Evolutionary conservation across 2,797 vertebrate species (phyloP), one percentile per base, ranked within the genome.

Genomic region (Lateolabrax maculatus): DNA sequence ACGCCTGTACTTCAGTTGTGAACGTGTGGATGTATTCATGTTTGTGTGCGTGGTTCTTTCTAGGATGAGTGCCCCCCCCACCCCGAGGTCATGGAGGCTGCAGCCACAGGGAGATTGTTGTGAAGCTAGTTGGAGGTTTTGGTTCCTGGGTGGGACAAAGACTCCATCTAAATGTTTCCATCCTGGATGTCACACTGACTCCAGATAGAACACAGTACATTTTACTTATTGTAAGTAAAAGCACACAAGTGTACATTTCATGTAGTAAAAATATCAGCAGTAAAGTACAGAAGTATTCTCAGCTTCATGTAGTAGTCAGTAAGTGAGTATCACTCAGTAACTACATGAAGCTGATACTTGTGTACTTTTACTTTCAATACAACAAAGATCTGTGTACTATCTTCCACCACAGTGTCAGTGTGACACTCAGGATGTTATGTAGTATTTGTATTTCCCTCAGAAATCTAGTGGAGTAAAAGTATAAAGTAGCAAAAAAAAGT

Each of bases 21-120:
- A 64, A 41, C 23, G 2, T 25, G 56, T 51, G 31, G 12, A 12
- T 21, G 27, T 16, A 29, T 37, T 34, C 8, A 41, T 27, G 61
- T 53, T 6, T 56, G 34, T 65, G 41, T 46, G 43, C 60, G 48
- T 5, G 58, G 2, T n/a, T 73, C n/a, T 25, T 27, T 52, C 49
- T 7, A 34, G 60, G 57, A n/a, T n/a, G n/a, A n/a, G n/a, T n/a
- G n/a, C n/a, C 10, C 1, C 43, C 0, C 43, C 3, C 43, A 19
- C 43, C 25, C 19, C 8, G 55, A 41, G 64, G 73, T 73, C 39
- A 39, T 0, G 0, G 43, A 68, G 34, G 65, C 39, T 39, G 62
- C 31, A n/a, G 49, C 55, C 64, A n/a, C 43, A 21, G 34, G 52
- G 25, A 67, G 66, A 27, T 56, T 76, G 77, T 71, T 85, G 81